These are phyloP conservation scores for Podilymbus podiceps DNA, from an alignment of 2,113 vertebrate genomes.

Conservation along the genomic window DNA sequence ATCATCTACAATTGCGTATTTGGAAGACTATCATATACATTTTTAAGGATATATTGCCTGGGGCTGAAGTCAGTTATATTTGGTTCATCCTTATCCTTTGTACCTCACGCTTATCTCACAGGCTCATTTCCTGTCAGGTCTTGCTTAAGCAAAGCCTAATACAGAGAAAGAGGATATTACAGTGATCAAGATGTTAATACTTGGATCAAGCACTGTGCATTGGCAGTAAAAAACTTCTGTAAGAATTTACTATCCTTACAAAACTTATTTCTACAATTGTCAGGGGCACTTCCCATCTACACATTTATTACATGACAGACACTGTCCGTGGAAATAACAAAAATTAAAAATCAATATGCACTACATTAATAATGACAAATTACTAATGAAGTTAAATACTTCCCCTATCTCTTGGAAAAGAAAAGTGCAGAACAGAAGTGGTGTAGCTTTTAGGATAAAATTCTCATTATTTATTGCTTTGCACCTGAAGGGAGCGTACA, in stretches of 20 bases:
- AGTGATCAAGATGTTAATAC: neutral
- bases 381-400: neutral
- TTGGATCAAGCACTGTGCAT: neutral
- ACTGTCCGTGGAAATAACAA: neutral
- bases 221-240: neutral
- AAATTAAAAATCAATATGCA: neutral
- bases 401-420: neutral
- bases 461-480: neutral
- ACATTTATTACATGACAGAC: neutral
- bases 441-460: neutral
- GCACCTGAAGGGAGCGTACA: no score
- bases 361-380: neutral
- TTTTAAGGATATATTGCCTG: neutral
- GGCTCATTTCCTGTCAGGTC: neutral
- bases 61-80: neutral
- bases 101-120: neutral
- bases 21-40: neutral
- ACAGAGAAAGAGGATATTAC: neutral
- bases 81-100: neutral
- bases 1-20: neutral
- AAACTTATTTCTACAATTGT: neutral
- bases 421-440: neutral
- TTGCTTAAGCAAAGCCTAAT: conserved; percentile 8
- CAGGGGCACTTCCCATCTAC: neutral
- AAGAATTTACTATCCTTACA: neutral